Evolutionary conservation across 2,797 vertebrate genomes (phyloP).

Genomic region (Chaetophractus vellerosus): DNA sequence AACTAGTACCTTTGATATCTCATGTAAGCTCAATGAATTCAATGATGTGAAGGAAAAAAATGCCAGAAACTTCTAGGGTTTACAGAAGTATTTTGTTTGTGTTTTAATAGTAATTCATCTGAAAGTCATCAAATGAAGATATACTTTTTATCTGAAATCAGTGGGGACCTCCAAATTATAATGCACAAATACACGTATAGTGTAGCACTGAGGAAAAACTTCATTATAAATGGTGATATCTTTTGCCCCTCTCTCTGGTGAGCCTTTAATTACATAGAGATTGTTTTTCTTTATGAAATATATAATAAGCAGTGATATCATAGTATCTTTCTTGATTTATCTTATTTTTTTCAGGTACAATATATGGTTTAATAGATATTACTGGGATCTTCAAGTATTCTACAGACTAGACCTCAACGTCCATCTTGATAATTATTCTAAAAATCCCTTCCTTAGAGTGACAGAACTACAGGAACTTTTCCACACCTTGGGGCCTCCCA

Average conservation of each 20-base stretch:
- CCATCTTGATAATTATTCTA: not conserved
- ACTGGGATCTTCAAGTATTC: not conserved
- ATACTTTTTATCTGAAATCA: not conserved
- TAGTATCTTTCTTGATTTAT: slow-evolving; percentile 7
- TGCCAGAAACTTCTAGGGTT: not conserved
- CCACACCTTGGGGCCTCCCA: too few relatives aligned
- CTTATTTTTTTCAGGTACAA: not conserved
- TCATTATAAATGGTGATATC: not conserved
- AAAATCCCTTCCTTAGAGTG: not conserved
- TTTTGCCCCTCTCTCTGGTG: not conserved
- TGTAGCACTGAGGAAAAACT: not conserved
- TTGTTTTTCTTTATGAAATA: not conserved
- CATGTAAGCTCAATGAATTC: not conserved
- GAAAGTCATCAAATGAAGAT: not conserved
- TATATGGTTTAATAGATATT: not conserved
- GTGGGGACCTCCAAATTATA: not conserved
- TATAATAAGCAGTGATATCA: not conserved
- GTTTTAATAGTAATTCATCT: not conserved
- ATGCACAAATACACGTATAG: not conserved
- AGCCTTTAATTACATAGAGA: not conserved
- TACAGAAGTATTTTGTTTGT: not conserved
- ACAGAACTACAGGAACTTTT: not conserved
- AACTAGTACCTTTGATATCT: slow-evolving; percentile 1
- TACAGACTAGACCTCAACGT: not conserved
- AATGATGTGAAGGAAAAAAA: not conserved